Conservation (phyloP, 2,888 invertebrate species). For the Brassicogethes aeneus region DNA sequence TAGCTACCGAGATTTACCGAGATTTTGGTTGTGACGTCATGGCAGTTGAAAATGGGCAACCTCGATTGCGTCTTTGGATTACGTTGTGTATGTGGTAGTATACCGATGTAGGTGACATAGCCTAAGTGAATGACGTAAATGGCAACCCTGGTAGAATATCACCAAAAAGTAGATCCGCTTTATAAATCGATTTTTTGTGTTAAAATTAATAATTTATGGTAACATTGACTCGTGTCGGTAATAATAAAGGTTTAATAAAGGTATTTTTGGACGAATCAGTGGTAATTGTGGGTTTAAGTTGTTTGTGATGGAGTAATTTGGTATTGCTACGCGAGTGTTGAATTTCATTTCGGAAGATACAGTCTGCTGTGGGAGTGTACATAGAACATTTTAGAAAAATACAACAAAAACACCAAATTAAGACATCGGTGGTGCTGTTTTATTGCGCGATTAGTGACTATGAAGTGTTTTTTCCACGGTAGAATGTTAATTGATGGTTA, state of each 20-base stretch:
- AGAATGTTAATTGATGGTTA: not conserved
- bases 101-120: not conserved
- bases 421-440: constrained; percentile 14
- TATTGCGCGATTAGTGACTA: constrained; percentile 11
- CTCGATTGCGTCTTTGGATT: no score
- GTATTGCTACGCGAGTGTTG: constrained; percentile 22
- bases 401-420: constrained; percentile 18
- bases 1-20: no score
- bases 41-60: no score
- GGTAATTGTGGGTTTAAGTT: no score
- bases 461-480: constrained; percentile 10
- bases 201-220: no score
- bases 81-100: no score
- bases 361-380: constrained; percentile 26
- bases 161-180: constrained; percentile 11
- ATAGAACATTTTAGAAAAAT: constrained; percentile 7
- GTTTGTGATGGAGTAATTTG: no score
- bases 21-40: no score
- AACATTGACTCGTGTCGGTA: no score
- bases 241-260: no score
- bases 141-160: constrained; percentile 16
- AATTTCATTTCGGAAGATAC: constrained; percentile 19
- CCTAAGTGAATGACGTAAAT: constrained; percentile 5
- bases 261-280: no score
- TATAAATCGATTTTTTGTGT: no score